phyloP scores from a whole-genome alignment of 2,113 vertebrate genomes.

The Colistium nudipinnis region DNA sequence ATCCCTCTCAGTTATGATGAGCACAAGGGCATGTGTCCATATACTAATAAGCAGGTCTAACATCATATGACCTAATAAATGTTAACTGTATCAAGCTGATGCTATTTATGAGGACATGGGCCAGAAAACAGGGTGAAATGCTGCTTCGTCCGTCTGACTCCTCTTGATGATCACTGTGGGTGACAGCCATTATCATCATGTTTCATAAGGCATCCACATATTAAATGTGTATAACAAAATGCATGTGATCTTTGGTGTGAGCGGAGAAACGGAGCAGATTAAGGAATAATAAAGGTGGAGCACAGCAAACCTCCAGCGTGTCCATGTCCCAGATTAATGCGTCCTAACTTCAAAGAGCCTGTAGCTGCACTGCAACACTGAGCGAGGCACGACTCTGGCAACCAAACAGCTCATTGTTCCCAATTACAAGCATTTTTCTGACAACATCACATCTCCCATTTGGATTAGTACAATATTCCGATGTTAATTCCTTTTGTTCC shows the following conservation, averaged over 20 bases:
- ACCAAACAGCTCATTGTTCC: slow-evolving; percentile 16
- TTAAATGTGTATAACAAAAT: too few relatives aligned
- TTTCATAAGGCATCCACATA: too few relatives aligned
- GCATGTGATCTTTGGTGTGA: neutral
- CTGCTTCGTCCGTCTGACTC: neutral
- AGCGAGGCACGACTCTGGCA: neutral
- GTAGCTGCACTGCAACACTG: slow-evolving; percentile 25
- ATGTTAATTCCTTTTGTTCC: too few relatives aligned
- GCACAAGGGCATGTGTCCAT: neutral
- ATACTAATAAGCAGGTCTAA: neutral
- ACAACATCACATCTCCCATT: slow-evolving; percentile 7
- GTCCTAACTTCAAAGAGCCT: slow-evolving; percentile 57
- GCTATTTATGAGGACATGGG: too few relatives aligned
- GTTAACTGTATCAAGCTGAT: neutral
- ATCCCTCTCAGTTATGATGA: neutral
- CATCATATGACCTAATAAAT: neutral
- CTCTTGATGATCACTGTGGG: neutral
- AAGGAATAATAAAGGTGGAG: too few relatives aligned
- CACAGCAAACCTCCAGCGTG: too few relatives aligned
- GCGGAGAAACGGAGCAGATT: neutral
- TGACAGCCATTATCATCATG: neutral
- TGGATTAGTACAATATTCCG: rapidly evolving
- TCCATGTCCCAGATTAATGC: slow-evolving; percentile 20
- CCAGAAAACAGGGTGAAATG: neutral
- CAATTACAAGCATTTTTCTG: neutral